Evolutionary conservation across 2,888 invertebrate genomes (phyloP).

Genomic region (Harmothoe impar): DNA sequence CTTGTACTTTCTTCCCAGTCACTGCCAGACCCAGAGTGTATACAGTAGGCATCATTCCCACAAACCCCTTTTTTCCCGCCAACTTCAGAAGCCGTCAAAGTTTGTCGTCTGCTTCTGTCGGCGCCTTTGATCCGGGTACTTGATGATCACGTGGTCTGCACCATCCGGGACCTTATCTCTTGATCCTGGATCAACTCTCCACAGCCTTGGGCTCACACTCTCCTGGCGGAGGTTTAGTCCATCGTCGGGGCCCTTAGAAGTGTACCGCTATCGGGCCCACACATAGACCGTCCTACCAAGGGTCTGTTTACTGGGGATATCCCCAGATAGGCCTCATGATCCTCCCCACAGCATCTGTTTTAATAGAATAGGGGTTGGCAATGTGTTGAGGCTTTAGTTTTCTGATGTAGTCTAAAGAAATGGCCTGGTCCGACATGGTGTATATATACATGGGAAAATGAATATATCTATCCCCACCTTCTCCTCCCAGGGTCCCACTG

Average conservation of each 20-base stretch:
- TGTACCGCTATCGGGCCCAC: not conserved
- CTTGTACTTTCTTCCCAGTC: too few relatives aligned
- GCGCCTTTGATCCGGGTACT: constrained; percentile 7
- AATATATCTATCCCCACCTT: too few relatives aligned
- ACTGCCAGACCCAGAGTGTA: too few relatives aligned
- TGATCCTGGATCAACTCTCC: constrained; percentile 45
- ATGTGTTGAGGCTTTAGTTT: too few relatives aligned
- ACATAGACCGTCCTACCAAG: not conserved
- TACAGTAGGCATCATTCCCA: not conserved
- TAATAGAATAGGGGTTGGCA: too few relatives aligned
- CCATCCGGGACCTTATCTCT: constrained; percentile 41
- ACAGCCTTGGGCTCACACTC: not conserved
- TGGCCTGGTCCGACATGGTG: too few relatives aligned
- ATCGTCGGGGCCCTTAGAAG: not conserved
- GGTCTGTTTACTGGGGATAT: not conserved
- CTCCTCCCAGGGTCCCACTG: too few relatives aligned
- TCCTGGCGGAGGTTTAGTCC: not conserved
- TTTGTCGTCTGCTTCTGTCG: constrained; percentile 35
- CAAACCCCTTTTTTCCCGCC: constrained; percentile 12
- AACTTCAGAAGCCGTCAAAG: not conserved
- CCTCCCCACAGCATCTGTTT: too few relatives aligned
- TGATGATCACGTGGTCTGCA: constrained; percentile 23
- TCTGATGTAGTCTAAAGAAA: too few relatives aligned
- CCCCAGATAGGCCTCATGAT: not conserved
- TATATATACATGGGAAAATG: too few relatives aligned